Base-by-base conservation (phyloP, 1,140 invertebrate species). In the Drosophila busckii region DNA sequence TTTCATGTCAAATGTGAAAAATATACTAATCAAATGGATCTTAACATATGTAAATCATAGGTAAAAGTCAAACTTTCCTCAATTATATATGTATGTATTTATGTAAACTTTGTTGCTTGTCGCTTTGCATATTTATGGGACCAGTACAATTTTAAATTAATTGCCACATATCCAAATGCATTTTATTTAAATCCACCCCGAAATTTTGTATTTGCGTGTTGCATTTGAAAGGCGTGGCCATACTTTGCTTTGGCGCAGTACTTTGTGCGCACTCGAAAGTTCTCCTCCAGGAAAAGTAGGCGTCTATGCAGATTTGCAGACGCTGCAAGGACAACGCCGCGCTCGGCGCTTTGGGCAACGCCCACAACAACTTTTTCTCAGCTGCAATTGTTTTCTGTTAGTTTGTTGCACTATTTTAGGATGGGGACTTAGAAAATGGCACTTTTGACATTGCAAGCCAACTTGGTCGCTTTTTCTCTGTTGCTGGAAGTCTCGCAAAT, bases 251-350 rank as follows among this genome's bases (percentile, higher is more conserved):
- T 35, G 59, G 48, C 44, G 73, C 78, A 76, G 56, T 55, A 20
- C 26, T 48, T 61, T 61, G 58, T 78, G 73, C 73, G 73, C 73
- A 78, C 54, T 26, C 58, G n/a, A n/a, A 44, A 53, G 26, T 68
- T 71, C 73, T 80, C 73, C 73, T 80, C 42, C 50, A 59, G 48
- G 35, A 56, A 34, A 49, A 55, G 40, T 38, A 64, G 61, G 29
- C 54, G 44, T 58, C 71, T 71, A 80, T 80, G 73, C 73, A 80
- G 67, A 80, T 78, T 78, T 80, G 73, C 73, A 78, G 73, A 73
- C 73, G 68, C 73, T 78, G 73, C 73, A 78, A 80, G 68, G 66
- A 46, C 58, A 45, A 52, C 10, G 4, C 22, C 13, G 26, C 45
- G 28, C 26, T 37, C 15, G n/a, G n/a, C 15, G 31, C 61, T 50